phyloP scores from a whole-genome alignment of 1,140 invertebrate genomes.

The Bilobella aurantiaca region DNA sequence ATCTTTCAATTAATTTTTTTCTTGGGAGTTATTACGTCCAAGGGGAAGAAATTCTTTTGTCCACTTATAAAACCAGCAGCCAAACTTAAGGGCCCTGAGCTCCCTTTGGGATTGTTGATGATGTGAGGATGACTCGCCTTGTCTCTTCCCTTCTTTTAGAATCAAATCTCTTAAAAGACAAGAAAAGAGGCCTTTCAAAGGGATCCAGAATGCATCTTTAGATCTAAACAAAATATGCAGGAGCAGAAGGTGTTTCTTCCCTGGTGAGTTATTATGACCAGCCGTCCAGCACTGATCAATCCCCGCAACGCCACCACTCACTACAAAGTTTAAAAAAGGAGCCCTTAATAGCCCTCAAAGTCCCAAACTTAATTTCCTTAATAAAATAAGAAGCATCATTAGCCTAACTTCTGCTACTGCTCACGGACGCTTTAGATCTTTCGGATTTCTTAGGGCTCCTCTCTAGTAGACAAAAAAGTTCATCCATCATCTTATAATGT shows the following conservation, averaged over 20 bases:
- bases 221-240: too few species aligned
- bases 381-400: not conserved
- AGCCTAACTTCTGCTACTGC: not conserved
- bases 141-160: not conserved
- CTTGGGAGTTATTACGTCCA: not conserved
- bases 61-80: not conserved
- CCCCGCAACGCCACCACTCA: not conserved
- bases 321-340: too few species aligned
- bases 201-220: too few species aligned
- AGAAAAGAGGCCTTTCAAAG: not conserved
- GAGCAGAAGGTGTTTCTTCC: too few species aligned
- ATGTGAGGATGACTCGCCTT: conserved; percentile 1
- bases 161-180: not conserved
- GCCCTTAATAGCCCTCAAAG: too few species aligned
- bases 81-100: not conserved
- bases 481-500: conserved; percentile 3
- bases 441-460: too few species aligned
- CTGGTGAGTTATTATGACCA: conserved; percentile 2
- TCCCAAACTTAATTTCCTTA: too few species aligned
- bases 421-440: too few species aligned
- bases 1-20: conserved; percentile 20
- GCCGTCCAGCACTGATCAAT: not conserved
- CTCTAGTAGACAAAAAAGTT: too few species aligned
- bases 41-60: conserved; percentile 4
- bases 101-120: not conserved